A percentile compares a stretch with the other conserved stretches of the same genome.
phyloP scores from a whole-genome alignment of 2,888 invertebrate species.

The Tetanocera ferruginea region DNA sequence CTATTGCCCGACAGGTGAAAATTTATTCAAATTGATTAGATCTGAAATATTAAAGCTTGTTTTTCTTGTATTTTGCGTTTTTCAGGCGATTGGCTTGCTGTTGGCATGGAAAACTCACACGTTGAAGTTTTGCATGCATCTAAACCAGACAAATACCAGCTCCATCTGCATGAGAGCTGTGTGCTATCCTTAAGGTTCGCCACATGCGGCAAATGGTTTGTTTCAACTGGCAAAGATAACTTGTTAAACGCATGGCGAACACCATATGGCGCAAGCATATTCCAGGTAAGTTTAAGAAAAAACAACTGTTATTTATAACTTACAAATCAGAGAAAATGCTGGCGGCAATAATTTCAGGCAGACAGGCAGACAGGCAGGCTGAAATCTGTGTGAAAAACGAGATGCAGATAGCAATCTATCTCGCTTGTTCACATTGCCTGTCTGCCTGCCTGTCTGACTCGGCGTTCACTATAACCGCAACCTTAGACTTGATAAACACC shows the following conservation, averaged over 20 bases:
- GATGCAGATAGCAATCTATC: too few species aligned
- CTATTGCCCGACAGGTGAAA: conserved; percentile 89
- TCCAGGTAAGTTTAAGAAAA: conserved; percentile 79
- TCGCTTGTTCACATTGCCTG: too few species aligned
- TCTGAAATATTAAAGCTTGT: neutral
- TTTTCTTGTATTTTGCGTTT: neutral
- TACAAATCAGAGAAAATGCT: neutral
- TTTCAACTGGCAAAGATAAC: conserved; percentile 99
- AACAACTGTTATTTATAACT: neutral
- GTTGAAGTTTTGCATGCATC: conserved; percentile 93
- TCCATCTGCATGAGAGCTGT: conserved; percentile 96
- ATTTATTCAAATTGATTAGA: neutral
- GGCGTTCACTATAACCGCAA: too few species aligned
- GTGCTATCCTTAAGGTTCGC: conserved; percentile 96
- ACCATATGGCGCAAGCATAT: conserved; percentile 97
- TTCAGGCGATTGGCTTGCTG: conserved; percentile 92
- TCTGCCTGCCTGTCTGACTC: too few species aligned
- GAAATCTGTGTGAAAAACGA: too few species aligned
- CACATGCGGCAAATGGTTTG: conserved; percentile 98
- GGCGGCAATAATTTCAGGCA: too few species aligned
- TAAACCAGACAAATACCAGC: conserved; percentile 95
- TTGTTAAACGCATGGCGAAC: conserved; percentile 97
- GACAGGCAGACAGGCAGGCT: too few species aligned
- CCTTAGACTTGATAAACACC: too few species aligned
- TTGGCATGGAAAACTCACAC: conserved; percentile 98